Base-by-base conservation (phyloP, 2,797 vertebrate genomes). In the Threskiornis aethiopicus region DNA sequence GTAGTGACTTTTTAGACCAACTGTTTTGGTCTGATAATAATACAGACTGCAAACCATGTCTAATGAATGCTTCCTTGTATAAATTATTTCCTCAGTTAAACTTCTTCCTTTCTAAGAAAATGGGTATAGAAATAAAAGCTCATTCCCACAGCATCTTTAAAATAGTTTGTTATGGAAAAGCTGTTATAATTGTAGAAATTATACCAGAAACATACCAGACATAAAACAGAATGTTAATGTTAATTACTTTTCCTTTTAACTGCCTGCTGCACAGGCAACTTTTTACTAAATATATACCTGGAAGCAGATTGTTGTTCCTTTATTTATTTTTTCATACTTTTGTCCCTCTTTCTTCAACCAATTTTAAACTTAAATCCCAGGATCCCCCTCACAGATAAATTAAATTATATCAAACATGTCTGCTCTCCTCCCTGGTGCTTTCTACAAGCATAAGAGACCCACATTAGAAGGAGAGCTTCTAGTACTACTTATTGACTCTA, bases 71-170 rank as follows among this genome's bases (percentile, higher is more conserved):
- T 87, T 93, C 87, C 57, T 86, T 78, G 86, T 80, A 83, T 73
- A 97, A 96, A 96, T 92, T 90, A 93, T 58, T 66, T 90, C 91
- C 28, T 95, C 62, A 88, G 46, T 92, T 96, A 92, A 93, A 84
- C 65, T 46, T 87, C 47, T 85, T 94, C 69, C 70, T 87, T 96
- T 96, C 80, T 95, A 79, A 94, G 35, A 72, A 81, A 91, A 88
- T 5, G 5, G 16, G 25, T 91, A 95, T 59, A 94, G 64, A 89
- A 94, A 71, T 54, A 82, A 81, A 96, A 95, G 59, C 4, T 29
- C 17, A 42, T 64, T 92, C 55, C 44, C 52, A 92, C 26, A 80
- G 46, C 17, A 79, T 77, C 44, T 84, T 93, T 85, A 84, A 94
- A 97, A 87, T 54, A 84, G 42, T 57, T 82, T 76, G 49, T 57